These are phyloP conservation scores for Drosophila tripunctata DNA, from an alignment of 2,888 invertebrate species.

Conservation along the genomic window DNA sequence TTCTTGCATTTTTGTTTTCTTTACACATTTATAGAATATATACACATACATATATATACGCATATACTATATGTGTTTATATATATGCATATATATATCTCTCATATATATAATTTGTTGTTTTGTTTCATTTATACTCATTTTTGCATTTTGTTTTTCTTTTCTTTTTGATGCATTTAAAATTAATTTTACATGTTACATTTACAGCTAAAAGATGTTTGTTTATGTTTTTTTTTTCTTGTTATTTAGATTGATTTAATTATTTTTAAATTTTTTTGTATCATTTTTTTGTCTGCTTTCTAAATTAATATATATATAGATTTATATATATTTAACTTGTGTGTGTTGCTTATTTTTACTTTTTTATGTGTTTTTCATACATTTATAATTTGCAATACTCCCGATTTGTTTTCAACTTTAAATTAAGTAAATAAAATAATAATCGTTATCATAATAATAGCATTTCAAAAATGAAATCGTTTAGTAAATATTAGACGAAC, in stretches of 20 bases:
- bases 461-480: slow-evolving; percentile 71
- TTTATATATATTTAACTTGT: too few species aligned
- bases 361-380: slow-evolving; percentile 30
- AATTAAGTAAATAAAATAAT: slow-evolving; percentile 48
- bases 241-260: slow-evolving; percentile 6
- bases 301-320: slow-evolving; percentile 49
- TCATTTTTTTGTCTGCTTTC: slow-evolving; percentile 44
- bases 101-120: slow-evolving; percentile 52
- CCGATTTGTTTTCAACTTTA: slow-evolving; percentile 69
- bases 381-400: slow-evolving; percentile 72
- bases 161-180: slow-evolving; percentile 57
- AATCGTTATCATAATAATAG: slow-evolving; percentile 42
- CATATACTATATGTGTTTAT: too few species aligned
- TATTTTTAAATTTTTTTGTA: slow-evolving; percentile 24
- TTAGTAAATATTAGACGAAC: slow-evolving; percentile 46
- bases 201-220: slow-evolving; percentile 73
- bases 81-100: slow-evolving; percentile 42
- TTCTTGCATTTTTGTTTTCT: slow-evolving; percentile 67
- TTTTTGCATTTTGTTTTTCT: slow-evolving; percentile 29
- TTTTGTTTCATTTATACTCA: slow-evolving; percentile 37
- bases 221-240: slow-evolving; percentile 31
- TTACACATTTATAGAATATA: slow-evolving; percentile 72
- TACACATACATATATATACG: too few species aligned
- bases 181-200: slow-evolving; percentile 74
- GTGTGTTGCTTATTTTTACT: slow-evolving; percentile 29